These are phyloP conservation scores for Megaleporinus macrocephalus DNA, from an alignment of 2,113 vertebrate genomes.

Conservation along the genomic window DNA sequence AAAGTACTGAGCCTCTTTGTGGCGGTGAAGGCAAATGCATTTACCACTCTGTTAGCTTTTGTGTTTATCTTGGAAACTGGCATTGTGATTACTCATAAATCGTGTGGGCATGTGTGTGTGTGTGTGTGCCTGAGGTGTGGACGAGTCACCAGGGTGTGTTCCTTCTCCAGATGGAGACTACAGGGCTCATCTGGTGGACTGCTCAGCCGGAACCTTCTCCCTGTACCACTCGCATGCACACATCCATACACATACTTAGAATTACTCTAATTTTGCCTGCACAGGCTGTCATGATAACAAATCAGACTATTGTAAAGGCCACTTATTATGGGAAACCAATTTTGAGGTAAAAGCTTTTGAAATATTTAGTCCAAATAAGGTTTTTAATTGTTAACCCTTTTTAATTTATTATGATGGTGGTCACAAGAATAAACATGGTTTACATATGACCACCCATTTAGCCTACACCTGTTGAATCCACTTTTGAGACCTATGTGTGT, in stretches of 20 bases:
- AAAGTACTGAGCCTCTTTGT: too few species aligned
- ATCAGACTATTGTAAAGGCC: neutral
- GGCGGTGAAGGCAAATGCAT: neutral
- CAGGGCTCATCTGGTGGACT: constrained; percentile 37
- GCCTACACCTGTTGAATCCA: too few species aligned
- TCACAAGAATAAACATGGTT: too few species aligned
- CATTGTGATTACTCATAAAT: constrained; percentile 40
- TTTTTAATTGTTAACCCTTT: too few species aligned
- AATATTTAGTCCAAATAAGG: too few species aligned
- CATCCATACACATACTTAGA: neutral
- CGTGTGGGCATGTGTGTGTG: constrained; percentile 27
- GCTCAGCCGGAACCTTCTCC: constrained; percentile 33
- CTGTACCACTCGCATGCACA: constrained; percentile 16
- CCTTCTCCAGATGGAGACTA: constrained; percentile 54
- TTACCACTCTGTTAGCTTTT: constrained; percentile 9
- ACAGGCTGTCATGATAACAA: constrained; percentile 14
- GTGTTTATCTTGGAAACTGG: constrained; percentile 13
- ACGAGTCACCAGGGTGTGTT: constrained; percentile 43
- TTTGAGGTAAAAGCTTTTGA: too few species aligned
- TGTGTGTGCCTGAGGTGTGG: constrained; percentile 38
- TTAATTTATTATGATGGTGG: too few species aligned
- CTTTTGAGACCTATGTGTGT: constrained; percentile 45
- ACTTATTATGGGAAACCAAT: too few species aligned
- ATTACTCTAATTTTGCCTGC: constrained; percentile 41
- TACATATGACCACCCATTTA: too few species aligned